A percentile compares a stretch with the other conserved stretches of the same genome.
Evolutionary conservation across 92 coral and sea anemone species (phyloP).

Genomic region (Porites rus): DNA sequence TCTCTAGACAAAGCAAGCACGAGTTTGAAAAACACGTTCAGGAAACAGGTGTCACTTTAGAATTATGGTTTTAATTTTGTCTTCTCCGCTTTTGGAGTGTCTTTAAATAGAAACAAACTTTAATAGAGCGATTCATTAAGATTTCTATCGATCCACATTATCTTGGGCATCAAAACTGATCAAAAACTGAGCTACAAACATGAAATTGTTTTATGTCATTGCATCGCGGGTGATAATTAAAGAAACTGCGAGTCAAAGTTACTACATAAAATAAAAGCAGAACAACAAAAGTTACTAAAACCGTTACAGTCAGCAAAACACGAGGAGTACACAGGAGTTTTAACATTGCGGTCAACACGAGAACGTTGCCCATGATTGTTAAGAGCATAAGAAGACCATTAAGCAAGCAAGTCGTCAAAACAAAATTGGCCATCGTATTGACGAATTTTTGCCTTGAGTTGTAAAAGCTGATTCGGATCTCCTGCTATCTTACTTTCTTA

Average conservation of each 20-base stretch:
- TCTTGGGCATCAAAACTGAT: not conserved
- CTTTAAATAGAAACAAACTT: slow-evolving; percentile 5
- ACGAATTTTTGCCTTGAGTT: not conserved
- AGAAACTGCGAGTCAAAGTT: not conserved
- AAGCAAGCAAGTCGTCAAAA: not conserved
- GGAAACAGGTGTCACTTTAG: slow-evolving; percentile 6
- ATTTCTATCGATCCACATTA: slow-evolving; percentile 18
- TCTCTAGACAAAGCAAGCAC: not conserved
- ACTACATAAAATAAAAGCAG: not conserved
- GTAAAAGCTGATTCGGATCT: no score
- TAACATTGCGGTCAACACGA: slow-evolving; percentile 2
- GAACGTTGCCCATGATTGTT: not conserved
- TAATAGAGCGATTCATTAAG: not conserved
- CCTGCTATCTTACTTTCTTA: no score
- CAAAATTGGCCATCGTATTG: not conserved
- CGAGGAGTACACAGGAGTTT: not conserved
- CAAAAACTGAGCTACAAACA: not conserved
- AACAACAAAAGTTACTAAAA: slow-evolving; percentile 12
- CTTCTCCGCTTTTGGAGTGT: not conserved
- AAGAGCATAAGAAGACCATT: not conserved
- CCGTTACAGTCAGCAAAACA: not conserved
- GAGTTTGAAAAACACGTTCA: not conserved
- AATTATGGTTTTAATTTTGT: not conserved
- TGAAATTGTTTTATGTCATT: slow-evolving; percentile 2
- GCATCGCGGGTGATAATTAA: not conserved